Conservation (phyloP, 2,888 invertebrate species). For the Aproaerema taeniolella region DNA sequence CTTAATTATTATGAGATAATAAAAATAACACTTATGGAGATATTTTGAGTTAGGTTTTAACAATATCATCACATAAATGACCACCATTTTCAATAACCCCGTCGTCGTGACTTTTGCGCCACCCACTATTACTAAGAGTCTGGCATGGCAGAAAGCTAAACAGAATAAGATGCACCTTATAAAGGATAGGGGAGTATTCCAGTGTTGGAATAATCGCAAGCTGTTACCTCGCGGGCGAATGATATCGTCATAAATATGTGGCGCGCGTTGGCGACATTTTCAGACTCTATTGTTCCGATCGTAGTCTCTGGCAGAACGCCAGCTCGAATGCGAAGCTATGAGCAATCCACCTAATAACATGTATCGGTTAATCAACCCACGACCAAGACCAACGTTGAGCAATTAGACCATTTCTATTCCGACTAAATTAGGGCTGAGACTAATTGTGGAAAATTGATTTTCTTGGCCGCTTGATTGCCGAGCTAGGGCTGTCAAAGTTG, state of each 20-base stretch:
- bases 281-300: constrained; percentile 32
- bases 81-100: no score
- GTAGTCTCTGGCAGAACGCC: constrained; percentile 51
- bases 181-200: constrained; percentile 3
- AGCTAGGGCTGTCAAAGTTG: background rate
- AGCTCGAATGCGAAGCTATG: constrained; percentile 60
- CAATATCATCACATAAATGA: no score
- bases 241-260: constrained; percentile 12
- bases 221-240: constrained; percentile 9
- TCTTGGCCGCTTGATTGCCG: background rate
- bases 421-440: constrained; percentile 5
- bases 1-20: no score
- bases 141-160: no score
- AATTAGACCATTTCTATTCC: constrained; percentile 31
- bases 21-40: no score
- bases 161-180: no score
- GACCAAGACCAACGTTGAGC: constrained; percentile 52
- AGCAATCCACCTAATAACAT: constrained; percentile 65
- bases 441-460: constrained; percentile 6
- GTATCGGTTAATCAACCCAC: constrained; percentile 71
- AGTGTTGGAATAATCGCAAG: constrained; percentile 5
- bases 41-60: no score
- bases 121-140: no score
- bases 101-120: no score
- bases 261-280: constrained; percentile 11